These are phyloP conservation scores for Drosophila dives DNA, from an alignment of 2,888 invertebrate species.

Conservation along the genomic window DNA sequence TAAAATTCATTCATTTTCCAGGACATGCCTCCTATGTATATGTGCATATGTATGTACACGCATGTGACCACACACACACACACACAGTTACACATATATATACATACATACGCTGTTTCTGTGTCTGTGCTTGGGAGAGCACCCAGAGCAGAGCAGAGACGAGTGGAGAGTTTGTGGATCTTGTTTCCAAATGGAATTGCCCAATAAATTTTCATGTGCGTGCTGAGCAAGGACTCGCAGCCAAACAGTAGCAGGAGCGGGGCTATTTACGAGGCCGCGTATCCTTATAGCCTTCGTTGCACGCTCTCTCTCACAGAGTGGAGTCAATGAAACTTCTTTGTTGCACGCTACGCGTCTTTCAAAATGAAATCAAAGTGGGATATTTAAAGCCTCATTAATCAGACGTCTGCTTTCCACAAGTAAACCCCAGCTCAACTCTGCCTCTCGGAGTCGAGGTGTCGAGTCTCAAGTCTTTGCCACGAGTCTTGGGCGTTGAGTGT, in stretches of 20 bases:
- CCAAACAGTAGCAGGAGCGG: slow-evolving; percentile 27
- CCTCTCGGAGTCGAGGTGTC: slow-evolving; percentile 27
- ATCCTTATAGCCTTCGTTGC: slow-evolving; percentile 27
- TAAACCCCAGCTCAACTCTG: slow-evolving; percentile 17
- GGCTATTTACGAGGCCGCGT: slow-evolving; percentile 32
- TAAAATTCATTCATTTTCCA: slow-evolving; percentile 65
- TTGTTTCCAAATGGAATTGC: slow-evolving; percentile 57
- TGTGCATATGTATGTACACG: slow-evolving; percentile 8
- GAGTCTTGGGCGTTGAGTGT: slow-evolving; percentile 17
- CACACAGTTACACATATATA: background rate
- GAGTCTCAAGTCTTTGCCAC: slow-evolving; percentile 17
- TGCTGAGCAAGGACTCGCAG: slow-evolving; percentile 36
- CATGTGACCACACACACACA: background rate
- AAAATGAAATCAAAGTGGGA: slow-evolving; percentile 83
- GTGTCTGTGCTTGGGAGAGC: slow-evolving; percentile 44
- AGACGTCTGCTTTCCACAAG: slow-evolving; percentile 57
- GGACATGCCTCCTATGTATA: slow-evolving; percentile 37
- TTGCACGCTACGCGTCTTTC: slow-evolving; percentile 70
- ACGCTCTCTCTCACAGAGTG: slow-evolving; percentile 41
- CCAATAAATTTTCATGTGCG: slow-evolving; percentile 49
- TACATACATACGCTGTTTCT: slow-evolving; percentile 1
- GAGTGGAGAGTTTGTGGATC: slow-evolving; percentile 67
- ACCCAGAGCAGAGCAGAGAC: slow-evolving; percentile 15
- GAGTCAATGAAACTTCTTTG: slow-evolving; percentile 80
- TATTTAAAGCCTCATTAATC: slow-evolving; percentile 84